Evolutionary conservation across 92 coral and sea anemone genomes (phyloP).

Genomic region (Diadumene lineata): DNA sequence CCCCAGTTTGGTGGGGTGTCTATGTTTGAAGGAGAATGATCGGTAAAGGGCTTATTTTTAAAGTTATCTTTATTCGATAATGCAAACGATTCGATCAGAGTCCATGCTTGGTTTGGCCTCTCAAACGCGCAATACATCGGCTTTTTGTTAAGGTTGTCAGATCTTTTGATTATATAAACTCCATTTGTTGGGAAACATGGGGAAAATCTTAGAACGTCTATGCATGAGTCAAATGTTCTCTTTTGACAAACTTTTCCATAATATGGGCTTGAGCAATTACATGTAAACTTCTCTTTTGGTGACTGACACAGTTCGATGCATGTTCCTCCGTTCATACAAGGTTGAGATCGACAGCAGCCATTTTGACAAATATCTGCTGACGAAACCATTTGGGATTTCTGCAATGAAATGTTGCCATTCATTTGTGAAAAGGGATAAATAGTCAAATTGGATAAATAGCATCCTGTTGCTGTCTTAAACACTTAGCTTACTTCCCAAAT

Average conservation of each 20-base stretch:
- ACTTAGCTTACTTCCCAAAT: too few relatives aligned
- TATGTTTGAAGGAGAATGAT: neutral
- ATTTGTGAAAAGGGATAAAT: too few relatives aligned
- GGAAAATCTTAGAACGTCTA: slow-evolving; percentile 5
- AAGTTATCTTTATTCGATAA: neutral
- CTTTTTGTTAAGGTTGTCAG: neutral
- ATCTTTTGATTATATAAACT: slow-evolving; percentile 6
- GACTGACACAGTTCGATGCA: slow-evolving; percentile 37
- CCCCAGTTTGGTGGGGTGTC: slow-evolving; percentile 11
- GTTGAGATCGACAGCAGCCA: slow-evolving; percentile 32
- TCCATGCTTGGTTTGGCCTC: slow-evolving; percentile 18
- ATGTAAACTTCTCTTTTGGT: slow-evolving; percentile 26
- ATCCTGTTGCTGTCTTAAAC: too few relatives aligned
- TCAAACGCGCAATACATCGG: slow-evolving; percentile 27
- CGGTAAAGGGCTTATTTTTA: neutral
- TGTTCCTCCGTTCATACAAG: slow-evolving; percentile 50
- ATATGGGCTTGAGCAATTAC: slow-evolving; percentile 13
- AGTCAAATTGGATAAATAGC: neutral
- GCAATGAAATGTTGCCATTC: neutral
- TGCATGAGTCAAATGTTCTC: neutral
- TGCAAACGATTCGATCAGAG: slow-evolving; percentile 38
- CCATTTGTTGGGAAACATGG: neutral
- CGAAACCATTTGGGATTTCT: slow-evolving; percentile 19
- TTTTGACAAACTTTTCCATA: slow-evolving; percentile 14
- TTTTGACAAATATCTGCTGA: slow-evolving; percentile 22